Percentiles rank a stretch among this genome's conserved stretches.
These are phyloP conservation scores for Tenodera sinensis DNA, from an alignment of 2,888 invertebrate genomes.

Conservation along the genomic window DNA sequence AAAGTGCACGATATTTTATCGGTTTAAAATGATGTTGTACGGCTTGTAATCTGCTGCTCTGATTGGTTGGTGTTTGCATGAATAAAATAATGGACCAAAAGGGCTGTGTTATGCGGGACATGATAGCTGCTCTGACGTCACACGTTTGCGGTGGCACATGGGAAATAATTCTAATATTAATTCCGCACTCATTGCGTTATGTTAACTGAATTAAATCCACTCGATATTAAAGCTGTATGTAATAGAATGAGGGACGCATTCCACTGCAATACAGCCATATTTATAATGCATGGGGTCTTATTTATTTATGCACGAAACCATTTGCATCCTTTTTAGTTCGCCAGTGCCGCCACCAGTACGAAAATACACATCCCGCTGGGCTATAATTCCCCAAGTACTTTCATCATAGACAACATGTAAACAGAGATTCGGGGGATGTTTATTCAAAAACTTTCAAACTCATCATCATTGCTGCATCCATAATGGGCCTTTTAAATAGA, in stretches of 20 bases:
- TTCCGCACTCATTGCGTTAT: background rate
- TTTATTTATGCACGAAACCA: background rate
- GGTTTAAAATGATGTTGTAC: background rate
- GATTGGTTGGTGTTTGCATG: background rate
- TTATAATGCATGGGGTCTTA: background rate
- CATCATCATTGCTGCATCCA: background rate
- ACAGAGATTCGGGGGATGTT: background rate
- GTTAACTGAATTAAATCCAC: conserved; percentile 1
- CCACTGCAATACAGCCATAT: background rate
- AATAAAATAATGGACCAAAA: background rate
- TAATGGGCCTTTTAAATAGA: background rate
- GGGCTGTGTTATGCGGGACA: background rate
- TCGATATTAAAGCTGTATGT: background rate
- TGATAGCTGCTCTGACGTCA: background rate
- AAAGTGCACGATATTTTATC: background rate
- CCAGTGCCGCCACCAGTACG: background rate
- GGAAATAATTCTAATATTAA: conserved; percentile 10
- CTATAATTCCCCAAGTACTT: background rate
- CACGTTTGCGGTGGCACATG: background rate
- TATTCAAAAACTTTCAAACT: background rate
- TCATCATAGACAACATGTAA: background rate
- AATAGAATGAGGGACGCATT: background rate
- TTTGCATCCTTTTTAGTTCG: background rate
- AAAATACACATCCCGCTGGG: background rate
- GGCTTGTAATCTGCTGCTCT: background rate